Evolutionary conservation across 2,113 vertebrate genomes (phyloP).

Genomic region (Mellivora capensis): DNA sequence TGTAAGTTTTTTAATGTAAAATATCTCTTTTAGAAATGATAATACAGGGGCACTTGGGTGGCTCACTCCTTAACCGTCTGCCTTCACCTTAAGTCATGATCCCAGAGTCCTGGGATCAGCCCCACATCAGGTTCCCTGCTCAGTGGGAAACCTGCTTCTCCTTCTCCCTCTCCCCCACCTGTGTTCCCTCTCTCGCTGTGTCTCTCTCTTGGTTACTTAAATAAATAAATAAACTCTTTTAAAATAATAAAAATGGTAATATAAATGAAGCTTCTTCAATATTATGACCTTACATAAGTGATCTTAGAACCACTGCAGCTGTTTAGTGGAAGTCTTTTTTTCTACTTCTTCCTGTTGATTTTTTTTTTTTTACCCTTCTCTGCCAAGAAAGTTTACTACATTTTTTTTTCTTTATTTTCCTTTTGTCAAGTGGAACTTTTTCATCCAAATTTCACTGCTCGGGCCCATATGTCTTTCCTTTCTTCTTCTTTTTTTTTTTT

Average conservation of each 20-base stretch:
- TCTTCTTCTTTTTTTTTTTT: conserved; percentile 77
- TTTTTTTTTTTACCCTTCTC: conserved; percentile 30
- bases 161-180: no score
- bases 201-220: no score
- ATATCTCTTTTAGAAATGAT: neutral
- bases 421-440: conserved; percentile 61
- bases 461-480: conserved; percentile 60
- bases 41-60: neutral
- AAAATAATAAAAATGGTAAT: neutral
- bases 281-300: neutral
- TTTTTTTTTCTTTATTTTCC: conserved; percentile 55
- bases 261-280: neutral
- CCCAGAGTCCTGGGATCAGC: no score
- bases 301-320: neutral
- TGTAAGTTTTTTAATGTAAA: neutral
- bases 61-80: no score
- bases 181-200: no score
- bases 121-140: no score
- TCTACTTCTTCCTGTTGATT: conserved; percentile 34
- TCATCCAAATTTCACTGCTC: conserved; percentile 59
- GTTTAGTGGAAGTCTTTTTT: conserved; percentile 2
- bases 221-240: no score
- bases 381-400: conserved; percentile 66
- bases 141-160: no score
- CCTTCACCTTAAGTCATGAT: no score